Evolutionary conservation across 2,888 invertebrate species (phyloP).

Genomic region (Macrophya annulata): DNA sequence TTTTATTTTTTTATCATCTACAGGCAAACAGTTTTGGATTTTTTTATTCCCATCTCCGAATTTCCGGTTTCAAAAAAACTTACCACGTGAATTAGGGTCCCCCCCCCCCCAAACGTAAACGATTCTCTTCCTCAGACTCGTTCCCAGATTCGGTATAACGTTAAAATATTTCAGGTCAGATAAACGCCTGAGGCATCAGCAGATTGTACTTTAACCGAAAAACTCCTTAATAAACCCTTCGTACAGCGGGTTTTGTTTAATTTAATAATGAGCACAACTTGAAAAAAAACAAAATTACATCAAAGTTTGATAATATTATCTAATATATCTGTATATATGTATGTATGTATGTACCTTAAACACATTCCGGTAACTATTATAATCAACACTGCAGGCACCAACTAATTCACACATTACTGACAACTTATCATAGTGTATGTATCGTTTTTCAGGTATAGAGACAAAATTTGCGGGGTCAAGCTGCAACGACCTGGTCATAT

Average conservation of each 20-base stretch:
- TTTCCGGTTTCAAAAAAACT: not conserved
- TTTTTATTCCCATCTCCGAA: not conserved
- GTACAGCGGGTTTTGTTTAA: not conserved
- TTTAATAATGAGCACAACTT: not conserved
- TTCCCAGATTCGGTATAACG: not conserved
- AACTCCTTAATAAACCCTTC: conserved; percentile 7
- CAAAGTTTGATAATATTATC: conserved; percentile 1
- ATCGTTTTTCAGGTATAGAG: conserved; percentile 86
- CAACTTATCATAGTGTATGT: not conserved
- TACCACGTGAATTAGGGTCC: conserved; percentile 6
- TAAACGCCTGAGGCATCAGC: conserved; percentile 32
- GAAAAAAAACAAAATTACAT: not conserved
- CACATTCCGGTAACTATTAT: not conserved
- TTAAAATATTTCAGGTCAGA: conserved; percentile 39
- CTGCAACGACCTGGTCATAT: conserved; percentile 97
- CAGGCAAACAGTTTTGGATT: not conserved
- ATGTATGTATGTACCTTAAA: too few relatives aligned
- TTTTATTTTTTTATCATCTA: not conserved
- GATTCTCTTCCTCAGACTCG: not conserved
- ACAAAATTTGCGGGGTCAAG: conserved; percentile 98
- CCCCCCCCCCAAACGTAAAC: not conserved
- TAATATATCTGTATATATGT: not conserved
- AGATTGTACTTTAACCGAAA: not conserved
- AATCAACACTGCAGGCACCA: not conserved
- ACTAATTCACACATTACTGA: not conserved